Evolutionary conservation across 1,140 invertebrate genomes (phyloP), one percentile per base, ranked within the genome.

Genomic region (Orussus abietinus): DNA sequence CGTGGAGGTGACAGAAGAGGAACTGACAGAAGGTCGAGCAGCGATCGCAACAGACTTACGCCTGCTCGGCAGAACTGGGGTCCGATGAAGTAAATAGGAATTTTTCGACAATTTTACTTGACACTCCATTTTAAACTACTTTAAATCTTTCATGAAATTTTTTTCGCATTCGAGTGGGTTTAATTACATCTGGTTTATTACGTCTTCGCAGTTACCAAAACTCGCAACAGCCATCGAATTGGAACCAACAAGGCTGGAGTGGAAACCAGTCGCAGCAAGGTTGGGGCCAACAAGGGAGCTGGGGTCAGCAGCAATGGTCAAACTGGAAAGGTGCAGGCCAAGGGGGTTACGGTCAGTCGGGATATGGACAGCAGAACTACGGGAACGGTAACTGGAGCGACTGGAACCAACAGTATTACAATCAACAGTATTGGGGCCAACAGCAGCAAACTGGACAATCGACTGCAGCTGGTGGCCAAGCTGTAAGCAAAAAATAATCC

Each of bases 331-430:
- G 62, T 15, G 70, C 68, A 21, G 59, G 62, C 1, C 68, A 69
- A 22, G 37, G 57, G 6, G 54, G 46, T 7, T 71, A 72, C 34
- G 48, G 50, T 17, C 57, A 62, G 17, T 34, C 49, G 0, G 51
- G 36, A 31, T 69, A 69, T 18, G 39, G 25, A 30, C 59, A 60
- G 40, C 60, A 63, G 30, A 49, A 51, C 28, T 74, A 71, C 19
- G 71, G 68, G 12, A 72, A 74, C 31, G 69, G 69, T 39, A 72
- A 68, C 49, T 74, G 68, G 57, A 60, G 50, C 25, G 59, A 54
- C 55, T 72, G 64, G 66, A 64, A 66, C 50, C 59, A 64, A 54
- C 65, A 69, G 61, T 74, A 72, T 69, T 67, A 70, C 52, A 64
- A 67, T 60, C 69, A n/a, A n/a, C n/a, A 72, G 63, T 69, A 71